A percentile compares a stretch with the other conserved stretches of the same genome.
These are phyloP conservation scores for Sweltsa coloradensis DNA, from an alignment of 1,140 invertebrate species.

Conservation along the genomic window DNA sequence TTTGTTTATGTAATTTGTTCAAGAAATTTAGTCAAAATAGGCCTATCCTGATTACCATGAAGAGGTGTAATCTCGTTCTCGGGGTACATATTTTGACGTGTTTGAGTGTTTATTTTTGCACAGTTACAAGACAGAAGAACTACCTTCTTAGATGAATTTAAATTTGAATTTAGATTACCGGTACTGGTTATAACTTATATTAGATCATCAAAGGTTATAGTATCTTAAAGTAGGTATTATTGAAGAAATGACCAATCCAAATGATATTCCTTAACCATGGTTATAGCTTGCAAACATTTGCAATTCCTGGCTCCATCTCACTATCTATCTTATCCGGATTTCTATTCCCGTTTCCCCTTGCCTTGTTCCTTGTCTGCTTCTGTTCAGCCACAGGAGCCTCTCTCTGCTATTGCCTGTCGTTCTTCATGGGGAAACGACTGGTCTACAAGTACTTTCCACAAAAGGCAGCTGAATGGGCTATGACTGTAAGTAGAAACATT, in stretches of 20 bases:
- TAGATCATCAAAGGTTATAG: not conserved
- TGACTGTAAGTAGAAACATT: conserved; percentile 42
- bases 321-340: conserved; percentile 96
- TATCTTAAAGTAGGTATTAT: not conserved
- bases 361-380: conserved; percentile 82
- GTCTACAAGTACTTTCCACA: conserved; percentile 84
- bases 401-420: conserved; percentile 89
- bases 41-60: not conserved
- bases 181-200: not conserved
- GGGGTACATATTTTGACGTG: not conserved
- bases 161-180: conserved; percentile 2
- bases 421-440: conserved; percentile 71
- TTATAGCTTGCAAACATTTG: conserved; percentile 92
- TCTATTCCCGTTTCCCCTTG: conserved; percentile 86
- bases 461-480: conserved; percentile 72
- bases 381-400: conserved; percentile 94
- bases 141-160: not conserved
- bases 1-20: too few relatives aligned
- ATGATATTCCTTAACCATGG: conserved; percentile 25
- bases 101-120: too few relatives aligned
- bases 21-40: not conserved
- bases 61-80: not conserved
- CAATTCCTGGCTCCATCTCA: conserved; percentile 97
- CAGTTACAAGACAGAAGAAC: not conserved
- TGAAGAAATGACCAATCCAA: not conserved